phyloP scores from a whole-genome alignment of 2,113 vertebrate genomes.

The Campylomormyrus numenius region DNA sequence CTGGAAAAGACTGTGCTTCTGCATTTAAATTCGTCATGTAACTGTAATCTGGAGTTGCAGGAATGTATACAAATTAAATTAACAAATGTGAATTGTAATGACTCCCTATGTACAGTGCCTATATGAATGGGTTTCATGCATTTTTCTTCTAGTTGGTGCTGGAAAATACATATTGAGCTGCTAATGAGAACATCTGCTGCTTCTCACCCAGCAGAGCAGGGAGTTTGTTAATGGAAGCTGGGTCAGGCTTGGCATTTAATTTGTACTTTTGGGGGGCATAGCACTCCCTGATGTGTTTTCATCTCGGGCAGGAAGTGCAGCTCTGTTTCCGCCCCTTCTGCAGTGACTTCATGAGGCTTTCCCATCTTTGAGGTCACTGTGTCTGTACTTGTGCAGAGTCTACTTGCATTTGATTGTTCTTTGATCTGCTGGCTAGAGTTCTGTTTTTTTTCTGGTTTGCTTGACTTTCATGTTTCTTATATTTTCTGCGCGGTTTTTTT shows the following conservation, averaged over 20 bases:
- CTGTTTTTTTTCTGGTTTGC: background rate
- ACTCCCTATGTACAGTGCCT: background rate
- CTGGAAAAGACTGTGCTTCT: background rate
- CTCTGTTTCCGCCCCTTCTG: background rate
- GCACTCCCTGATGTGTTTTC: background rate
- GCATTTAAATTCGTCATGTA: background rate
- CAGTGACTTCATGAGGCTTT: background rate
- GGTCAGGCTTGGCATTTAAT: background rate
- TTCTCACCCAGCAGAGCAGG: background rate
- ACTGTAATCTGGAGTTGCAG: background rate
- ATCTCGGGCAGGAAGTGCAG: background rate
- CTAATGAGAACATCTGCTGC: conserved; percentile 5
- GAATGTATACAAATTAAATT: background rate
- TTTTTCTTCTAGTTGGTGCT: background rate
- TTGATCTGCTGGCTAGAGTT: background rate
- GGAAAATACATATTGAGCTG: background rate
- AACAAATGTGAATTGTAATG: background rate
- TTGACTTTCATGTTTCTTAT: background rate
- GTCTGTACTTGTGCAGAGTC: background rate
- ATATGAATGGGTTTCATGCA: background rate
- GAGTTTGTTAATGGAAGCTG: background rate
- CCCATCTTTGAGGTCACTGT: background rate
- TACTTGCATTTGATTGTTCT: background rate
- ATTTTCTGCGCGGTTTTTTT: background rate
- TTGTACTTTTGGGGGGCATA: background rate